These are phyloP conservation scores for Agrilus cyanescens DNA, from an alignment of 2,888 invertebrate species.

Conservation along the genomic window DNA sequence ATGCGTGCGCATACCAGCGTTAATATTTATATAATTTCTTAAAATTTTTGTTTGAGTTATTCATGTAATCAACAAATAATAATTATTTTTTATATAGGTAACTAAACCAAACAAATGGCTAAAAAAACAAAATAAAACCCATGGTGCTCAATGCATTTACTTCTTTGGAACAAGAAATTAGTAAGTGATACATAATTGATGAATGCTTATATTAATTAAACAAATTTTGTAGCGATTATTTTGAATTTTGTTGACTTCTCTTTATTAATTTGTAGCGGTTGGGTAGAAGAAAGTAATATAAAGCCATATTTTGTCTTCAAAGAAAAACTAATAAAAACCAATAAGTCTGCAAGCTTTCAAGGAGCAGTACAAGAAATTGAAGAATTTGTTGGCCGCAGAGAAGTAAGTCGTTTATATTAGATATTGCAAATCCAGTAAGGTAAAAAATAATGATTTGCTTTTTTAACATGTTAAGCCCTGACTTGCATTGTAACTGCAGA, in stretches of 20 bases:
- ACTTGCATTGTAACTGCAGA: too few relatives aligned
- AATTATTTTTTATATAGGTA: conserved; percentile 54
- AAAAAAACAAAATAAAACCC: conserved; percentile 64
- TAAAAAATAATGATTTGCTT: too few relatives aligned
- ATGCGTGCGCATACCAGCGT: conserved; percentile 21
- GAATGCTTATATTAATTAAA: conserved; percentile 5
- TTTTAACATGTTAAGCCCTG: too few relatives aligned
- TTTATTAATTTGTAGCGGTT: conserved; percentile 51
- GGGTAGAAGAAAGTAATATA: conserved; percentile 77
- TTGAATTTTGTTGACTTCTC: not conserved
- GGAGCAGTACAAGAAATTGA: conserved; percentile 72
- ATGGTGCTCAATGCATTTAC: conserved; percentile 72
- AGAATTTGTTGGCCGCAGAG: conserved; percentile 60
- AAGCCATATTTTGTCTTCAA: conserved; percentile 73
- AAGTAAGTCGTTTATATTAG: conserved; percentile 39
- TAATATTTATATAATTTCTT: conserved; percentile 6
- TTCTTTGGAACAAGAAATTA: conserved; percentile 93
- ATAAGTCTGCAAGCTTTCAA: conserved; percentile 64
- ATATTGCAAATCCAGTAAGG: too few relatives aligned
- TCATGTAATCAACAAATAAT: conserved; percentile 1
- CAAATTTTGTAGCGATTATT: too few relatives aligned
- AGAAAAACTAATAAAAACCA: conserved; percentile 61
- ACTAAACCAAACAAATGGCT: conserved; percentile 67
- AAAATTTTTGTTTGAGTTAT: conserved; percentile 10
- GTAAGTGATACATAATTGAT: conserved; percentile 52